A percentile compares a stretch with the other conserved stretches of the same genome.
These are phyloP conservation scores for Triplophysa siluroides DNA, from an alignment of 2,113 vertebrate species.

Conservation along the genomic window DNA sequence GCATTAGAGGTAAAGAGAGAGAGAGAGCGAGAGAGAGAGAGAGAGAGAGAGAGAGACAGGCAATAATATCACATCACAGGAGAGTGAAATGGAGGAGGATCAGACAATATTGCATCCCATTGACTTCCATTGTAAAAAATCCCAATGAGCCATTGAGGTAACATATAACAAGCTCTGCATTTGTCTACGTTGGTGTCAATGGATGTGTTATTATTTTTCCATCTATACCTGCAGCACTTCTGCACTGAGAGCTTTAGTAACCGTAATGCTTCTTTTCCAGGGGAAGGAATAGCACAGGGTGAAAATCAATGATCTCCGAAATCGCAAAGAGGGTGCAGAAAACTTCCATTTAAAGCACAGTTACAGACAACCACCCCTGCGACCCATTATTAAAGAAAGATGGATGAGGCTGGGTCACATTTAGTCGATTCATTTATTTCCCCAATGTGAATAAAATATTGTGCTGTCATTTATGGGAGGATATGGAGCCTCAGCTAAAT, in stretches of 20 bases:
- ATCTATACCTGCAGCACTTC: not conserved
- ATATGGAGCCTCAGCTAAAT: not conserved
- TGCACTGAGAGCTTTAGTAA: constrained; percentile 17
- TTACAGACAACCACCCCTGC: not conserved
- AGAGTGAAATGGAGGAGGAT: not conserved
- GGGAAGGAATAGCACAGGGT: not conserved
- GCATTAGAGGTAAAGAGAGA: constrained; percentile 11
- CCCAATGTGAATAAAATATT: constrained; percentile 19
- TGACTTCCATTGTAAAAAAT: not conserved
- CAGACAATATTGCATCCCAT: too few relatives aligned
- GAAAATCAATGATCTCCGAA: constrained; percentile 10
- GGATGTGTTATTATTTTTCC: not conserved
- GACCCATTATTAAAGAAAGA: constrained; percentile 7
- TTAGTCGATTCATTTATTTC: constrained; percentile 3
- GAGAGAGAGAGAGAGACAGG: not conserved
- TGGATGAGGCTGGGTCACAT: constrained; percentile 22
- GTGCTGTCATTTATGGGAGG: not conserved
- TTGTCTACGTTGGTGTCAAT: not conserved
- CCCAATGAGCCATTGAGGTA: too few relatives aligned
- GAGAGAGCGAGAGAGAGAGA: constrained; percentile 6
- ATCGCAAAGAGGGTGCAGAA: not conserved
- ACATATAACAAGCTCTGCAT: not conserved
- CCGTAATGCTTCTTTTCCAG: constrained; percentile 3
- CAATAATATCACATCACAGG: not conserved
- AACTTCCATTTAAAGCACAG: not conserved